Evolutionary conservation across 2,797 vertebrate genomes (phyloP).

Genomic region (Ctenochaetus hawaiiensis): DNA sequence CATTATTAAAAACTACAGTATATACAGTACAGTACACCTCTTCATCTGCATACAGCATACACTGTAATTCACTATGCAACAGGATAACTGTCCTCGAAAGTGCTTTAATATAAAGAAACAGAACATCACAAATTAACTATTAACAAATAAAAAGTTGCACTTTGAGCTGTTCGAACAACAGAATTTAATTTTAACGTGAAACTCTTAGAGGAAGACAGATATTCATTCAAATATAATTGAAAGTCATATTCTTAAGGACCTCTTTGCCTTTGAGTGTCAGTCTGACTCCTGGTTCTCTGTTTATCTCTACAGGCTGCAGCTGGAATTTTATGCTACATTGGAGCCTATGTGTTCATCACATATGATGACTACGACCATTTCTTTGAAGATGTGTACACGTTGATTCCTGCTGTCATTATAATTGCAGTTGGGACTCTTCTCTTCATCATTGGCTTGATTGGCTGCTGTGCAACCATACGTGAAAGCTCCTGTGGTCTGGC

Average conservation of each 20-base stretch:
- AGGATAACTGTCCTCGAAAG: too few relatives aligned
- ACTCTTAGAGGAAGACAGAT: not conserved
- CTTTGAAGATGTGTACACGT: conserved; percentile 96
- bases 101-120: too few relatives aligned
- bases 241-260: too few relatives aligned
- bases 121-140: not conserved
- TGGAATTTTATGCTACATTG: conserved; percentile 97
- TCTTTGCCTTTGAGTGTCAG: not conserved
- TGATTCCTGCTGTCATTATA: conserved; percentile 95
- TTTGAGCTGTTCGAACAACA: too few relatives aligned
- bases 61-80: not conserved
- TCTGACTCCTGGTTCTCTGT: conserved; percentile 32
- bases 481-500: conserved; percentile 96
- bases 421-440: conserved; percentile 95
- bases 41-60: not conserved
- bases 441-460: conserved; percentile 96
- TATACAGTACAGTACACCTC: not conserved
- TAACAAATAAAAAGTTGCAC: not conserved
- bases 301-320: conserved; percentile 90
- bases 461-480: conserved; percentile 96
- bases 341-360: conserved; percentile 99
- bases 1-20: not conserved
- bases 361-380: conserved; percentile 99
- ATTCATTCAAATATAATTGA: too few relatives aligned
- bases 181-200: not conserved